Evolutionary conservation across 1,140 invertebrate species (phyloP), one percentile per base, ranked within the genome.

Genomic region (Lepidurus arcticus): DNA sequence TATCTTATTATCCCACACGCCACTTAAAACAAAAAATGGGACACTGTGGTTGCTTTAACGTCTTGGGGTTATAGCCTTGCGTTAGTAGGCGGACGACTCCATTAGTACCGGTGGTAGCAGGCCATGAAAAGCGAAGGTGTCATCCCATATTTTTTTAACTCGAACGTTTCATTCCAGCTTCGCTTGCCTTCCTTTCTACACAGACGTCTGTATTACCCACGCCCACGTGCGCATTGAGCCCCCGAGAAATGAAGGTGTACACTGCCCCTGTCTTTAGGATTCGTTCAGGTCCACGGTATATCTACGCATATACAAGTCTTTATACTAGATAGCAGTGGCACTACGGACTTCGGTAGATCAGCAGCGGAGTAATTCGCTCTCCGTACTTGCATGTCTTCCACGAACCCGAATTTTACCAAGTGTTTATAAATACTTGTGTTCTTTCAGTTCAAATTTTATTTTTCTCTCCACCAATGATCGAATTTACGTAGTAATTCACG

Each of bases 221-320:
- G 53, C 53, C 53, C 53, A 65, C 53, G 53, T 65, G 53, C 53
- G 53, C 53, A 21, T 21, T 65, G n/a, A 65, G 53, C 53, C 53
- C 21, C 16, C 7, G 16, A 21, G 16, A 65, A 65, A 16, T 13
- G 53, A 65, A 65, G 53, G 53, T 16, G 21, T 65, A 16, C 53
- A 65, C 53, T 21, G 16, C 8, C 53, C 53, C 53, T 13, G 13
- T 21, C 9, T 65, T 65, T 9, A n/a, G 47, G 53, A 65, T 65
- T 65, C 21, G 53, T 65, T 65, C 53, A 21, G 53, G 16, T 16
- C 53, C 16, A 21, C 53, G 53, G 53, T 65, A 65, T 65, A 65
- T 65, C 53, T 65, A 65, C 53, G 53, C 53, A 21, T 65, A 65
- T 3, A 65, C 53, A 65, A 10, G 21, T 9, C 53, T 65, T 65